Conservation (phyloP, 2,113 vertebrate species). For the Odontesthes bonariensis region DNA sequence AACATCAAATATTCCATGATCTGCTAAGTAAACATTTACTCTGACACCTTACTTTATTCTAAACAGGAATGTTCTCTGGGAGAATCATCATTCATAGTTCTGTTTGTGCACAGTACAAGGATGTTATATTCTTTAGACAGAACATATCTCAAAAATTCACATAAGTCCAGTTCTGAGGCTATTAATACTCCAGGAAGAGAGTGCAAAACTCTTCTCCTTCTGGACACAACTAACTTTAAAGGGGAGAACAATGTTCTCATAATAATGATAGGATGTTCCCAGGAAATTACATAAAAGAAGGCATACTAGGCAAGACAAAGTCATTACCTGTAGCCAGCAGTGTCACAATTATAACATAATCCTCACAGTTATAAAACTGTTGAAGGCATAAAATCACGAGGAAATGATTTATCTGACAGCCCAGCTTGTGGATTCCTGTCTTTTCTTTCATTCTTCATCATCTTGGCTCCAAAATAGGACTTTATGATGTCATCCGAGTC, state of each 20-base stretch:
- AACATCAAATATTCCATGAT: not conserved
- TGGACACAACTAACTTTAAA: not conserved
- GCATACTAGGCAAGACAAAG: slow-evolving; percentile 3
- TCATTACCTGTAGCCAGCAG: slow-evolving; percentile 23
- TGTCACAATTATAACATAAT: not conserved
- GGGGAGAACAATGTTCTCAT: not conserved
- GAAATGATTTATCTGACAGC: slow-evolving; percentile 15
- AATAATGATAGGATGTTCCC: slow-evolving; percentile 20
- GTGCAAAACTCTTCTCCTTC: not conserved
- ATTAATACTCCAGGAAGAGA: not conserved
- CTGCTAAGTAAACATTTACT: slow-evolving; percentile 5
- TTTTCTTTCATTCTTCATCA: slow-evolving; percentile 18
- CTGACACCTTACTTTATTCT: not conserved
- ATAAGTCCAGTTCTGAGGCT: not conserved
- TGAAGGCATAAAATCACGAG: not conserved
- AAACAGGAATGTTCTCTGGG: not conserved
- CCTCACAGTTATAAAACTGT: not conserved
- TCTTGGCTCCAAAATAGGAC: not conserved
- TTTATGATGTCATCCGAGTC: not conserved
- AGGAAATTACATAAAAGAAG: slow-evolving; percentile 19
- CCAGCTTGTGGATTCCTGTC: slow-evolving; percentile 8
- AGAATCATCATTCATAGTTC: not conserved
- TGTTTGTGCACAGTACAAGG: not conserved
- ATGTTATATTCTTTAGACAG: not conserved
- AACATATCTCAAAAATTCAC: too few relatives aligned